Evolutionary conservation across 1,140 invertebrate species (phyloP).

Genomic region (Hermetia illucens): DNA sequence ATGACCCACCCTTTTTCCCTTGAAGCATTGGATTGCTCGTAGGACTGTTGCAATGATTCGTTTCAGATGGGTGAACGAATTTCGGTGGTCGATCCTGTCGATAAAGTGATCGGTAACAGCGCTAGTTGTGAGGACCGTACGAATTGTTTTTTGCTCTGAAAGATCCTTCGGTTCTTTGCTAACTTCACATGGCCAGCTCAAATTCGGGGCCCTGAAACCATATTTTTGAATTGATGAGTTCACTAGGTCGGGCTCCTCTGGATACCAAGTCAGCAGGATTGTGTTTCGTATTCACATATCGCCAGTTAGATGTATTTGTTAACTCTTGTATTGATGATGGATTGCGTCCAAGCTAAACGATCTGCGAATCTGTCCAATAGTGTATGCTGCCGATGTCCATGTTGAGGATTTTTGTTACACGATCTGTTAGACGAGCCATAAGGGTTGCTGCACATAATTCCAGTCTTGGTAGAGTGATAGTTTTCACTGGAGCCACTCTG

Average conservation of each 20-base stretch:
- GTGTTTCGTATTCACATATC: slow-evolving; percentile 11
- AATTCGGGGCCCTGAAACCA: slow-evolving; percentile 24
- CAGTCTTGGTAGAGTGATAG: too few species aligned
- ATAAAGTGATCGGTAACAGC: background rate
- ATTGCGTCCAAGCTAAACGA: slow-evolving; percentile 7
- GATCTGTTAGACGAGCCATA: too few species aligned
- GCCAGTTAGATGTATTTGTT: slow-evolving; percentile 10
- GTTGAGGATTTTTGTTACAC: too few species aligned
- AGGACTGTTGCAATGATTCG: background rate
- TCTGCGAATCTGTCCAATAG: slow-evolving; percentile 8
- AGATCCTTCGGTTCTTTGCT: slow-evolving; percentile 1
- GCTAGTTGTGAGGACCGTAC: background rate
- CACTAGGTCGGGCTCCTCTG: slow-evolving; percentile 8
- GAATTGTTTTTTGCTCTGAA: slow-evolving; percentile 3
- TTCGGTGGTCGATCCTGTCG: background rate
- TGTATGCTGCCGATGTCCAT: too few species aligned
- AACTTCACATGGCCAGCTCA: too few species aligned
- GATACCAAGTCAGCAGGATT: slow-evolving; percentile 19
- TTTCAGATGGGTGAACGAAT: too few species aligned
- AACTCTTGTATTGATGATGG: slow-evolving; percentile 16
- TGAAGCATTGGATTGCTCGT: background rate
- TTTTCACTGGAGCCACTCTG: too few species aligned
- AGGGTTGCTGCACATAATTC: too few species aligned
- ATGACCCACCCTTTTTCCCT: background rate
- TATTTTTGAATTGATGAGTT: slow-evolving; percentile 11